These are phyloP conservation scores for Conger conger DNA, from an alignment of 2,113 vertebrate genomes.

Conservation along the genomic window DNA sequence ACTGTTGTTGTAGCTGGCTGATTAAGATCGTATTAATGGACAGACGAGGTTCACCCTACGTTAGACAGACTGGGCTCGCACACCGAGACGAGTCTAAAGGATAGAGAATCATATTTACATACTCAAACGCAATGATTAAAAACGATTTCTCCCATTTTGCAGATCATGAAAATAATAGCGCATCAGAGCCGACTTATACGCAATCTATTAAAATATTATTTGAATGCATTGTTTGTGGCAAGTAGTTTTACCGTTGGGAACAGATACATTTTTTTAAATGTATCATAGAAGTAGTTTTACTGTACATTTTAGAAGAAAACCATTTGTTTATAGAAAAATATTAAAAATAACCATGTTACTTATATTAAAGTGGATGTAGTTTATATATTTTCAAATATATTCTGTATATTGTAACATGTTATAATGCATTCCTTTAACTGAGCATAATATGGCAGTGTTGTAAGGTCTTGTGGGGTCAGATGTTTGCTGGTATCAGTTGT, in stretches of 20 bases:
- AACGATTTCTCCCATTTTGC: conserved; percentile 14
- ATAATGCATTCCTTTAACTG: background rate
- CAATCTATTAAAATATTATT: too few relatives aligned
- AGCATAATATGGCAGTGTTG: background rate
- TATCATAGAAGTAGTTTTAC: background rate
- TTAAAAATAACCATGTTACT: too few relatives aligned
- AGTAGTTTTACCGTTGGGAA: too few relatives aligned
- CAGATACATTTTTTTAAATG: background rate
- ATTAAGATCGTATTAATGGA: conserved; percentile 33
- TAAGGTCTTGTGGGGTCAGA: too few relatives aligned
- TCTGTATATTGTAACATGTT: background rate
- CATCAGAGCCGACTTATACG: too few relatives aligned
- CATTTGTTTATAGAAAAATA: background rate
- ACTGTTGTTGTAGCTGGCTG: conserved; percentile 13
- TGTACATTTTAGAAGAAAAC: background rate
- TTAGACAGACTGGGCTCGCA: conserved; percentile 25
- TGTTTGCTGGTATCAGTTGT: too few relatives aligned
- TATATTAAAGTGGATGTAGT: too few relatives aligned
- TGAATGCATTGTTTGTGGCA: too few relatives aligned
- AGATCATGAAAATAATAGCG: background rate
- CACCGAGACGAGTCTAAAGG: conserved; percentile 36
- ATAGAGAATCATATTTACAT: conserved; percentile 41
- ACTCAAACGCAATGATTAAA: conserved; percentile 28
- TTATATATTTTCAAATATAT: background rate
- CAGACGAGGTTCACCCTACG: conserved; percentile 28